These are phyloP conservation scores for Apogon talboti DNA, from an alignment of 2,797 vertebrate genomes.

Conservation along the genomic window DNA sequence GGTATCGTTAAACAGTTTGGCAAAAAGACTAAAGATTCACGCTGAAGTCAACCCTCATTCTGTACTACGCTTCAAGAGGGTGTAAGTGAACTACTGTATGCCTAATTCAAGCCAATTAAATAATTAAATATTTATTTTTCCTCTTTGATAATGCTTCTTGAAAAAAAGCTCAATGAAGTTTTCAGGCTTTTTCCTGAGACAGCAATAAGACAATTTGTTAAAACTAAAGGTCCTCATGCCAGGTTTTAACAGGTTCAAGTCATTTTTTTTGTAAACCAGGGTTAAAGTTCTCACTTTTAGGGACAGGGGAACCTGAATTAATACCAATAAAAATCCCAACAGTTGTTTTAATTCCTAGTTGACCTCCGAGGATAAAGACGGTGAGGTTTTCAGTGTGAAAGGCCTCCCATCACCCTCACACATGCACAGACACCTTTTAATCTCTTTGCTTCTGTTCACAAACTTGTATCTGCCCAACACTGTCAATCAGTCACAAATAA, in stretches of 20 bases:
- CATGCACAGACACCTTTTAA: constrained; percentile 7
- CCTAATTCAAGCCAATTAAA: constrained; percentile 19
- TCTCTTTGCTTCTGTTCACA: constrained; percentile 44
- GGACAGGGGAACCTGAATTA: neutral
- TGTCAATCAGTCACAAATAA: constrained; percentile 69
- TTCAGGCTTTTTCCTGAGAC: neutral
- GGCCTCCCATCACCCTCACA: neutral
- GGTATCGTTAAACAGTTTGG: constrained; percentile 14
- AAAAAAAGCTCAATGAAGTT: neutral
- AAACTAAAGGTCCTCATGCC: neutral
- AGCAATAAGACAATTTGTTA: constrained; percentile 5
- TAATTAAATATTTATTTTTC: constrained; percentile 40
- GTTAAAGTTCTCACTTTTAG: neutral
- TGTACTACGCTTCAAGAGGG: constrained; percentile 9
- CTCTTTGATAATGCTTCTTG: neutral
- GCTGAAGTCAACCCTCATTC: neutral
- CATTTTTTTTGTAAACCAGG: constrained; percentile 2
- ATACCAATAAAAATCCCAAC: neutral
- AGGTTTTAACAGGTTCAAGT: neutral
- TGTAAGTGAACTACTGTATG: constrained; percentile 22
- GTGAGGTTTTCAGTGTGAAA: constrained; percentile 1
- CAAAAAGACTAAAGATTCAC: neutral
- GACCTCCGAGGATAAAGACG: constrained; percentile 15
- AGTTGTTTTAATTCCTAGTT: constrained; percentile 11
- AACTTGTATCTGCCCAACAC: constrained; percentile 44